These are phyloP conservation scores for Priocnemis perturbator DNA, from an alignment of 2,888 invertebrate species.

Conservation along the genomic window DNA sequence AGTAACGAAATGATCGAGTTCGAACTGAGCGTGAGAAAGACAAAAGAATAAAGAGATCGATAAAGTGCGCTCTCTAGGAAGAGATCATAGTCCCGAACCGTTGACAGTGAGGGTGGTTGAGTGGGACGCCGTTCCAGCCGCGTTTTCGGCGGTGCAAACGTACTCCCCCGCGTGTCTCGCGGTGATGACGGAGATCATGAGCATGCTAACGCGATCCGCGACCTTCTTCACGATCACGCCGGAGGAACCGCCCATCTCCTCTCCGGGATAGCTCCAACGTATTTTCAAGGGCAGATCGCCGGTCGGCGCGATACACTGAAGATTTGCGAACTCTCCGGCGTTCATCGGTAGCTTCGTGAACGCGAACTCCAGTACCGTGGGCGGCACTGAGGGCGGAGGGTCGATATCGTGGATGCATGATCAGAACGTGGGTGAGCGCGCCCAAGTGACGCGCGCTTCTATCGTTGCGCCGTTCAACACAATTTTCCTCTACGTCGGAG, in stretches of 20 bases:
- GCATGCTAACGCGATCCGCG: conserved; percentile 79
- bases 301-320: conserved; percentile 79
- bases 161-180: conserved; percentile 76
- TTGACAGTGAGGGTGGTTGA: conserved; percentile 74
- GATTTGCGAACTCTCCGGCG: conserved; percentile 80
- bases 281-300: conserved; percentile 86
- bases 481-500: too few relatives aligned
- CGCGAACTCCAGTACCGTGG: conserved; percentile 72
- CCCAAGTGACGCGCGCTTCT: background rate
- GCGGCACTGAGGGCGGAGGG: conserved; percentile 68
- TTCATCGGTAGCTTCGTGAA: conserved; percentile 74
- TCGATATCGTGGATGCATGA: conserved; percentile 37
- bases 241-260: conserved; percentile 72
- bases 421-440: conserved; percentile 38
- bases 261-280: conserved; percentile 80
- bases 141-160: conserved; percentile 75
- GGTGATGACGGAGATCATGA: conserved; percentile 82
- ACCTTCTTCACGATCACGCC: conserved; percentile 73
- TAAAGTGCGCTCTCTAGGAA: conserved; percentile 41
- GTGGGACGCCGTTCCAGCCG: conserved; percentile 73
- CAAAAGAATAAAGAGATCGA: conserved; percentile 17
- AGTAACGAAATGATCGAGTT: conserved; percentile 21
- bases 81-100: conserved; percentile 64
- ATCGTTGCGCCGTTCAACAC: too few relatives aligned
- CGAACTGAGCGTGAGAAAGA: conserved; percentile 23